These are phyloP conservation scores for Neomicropteryx cornuta DNA, from an alignment of 1,140 invertebrate species.

Conservation along the genomic window DNA sequence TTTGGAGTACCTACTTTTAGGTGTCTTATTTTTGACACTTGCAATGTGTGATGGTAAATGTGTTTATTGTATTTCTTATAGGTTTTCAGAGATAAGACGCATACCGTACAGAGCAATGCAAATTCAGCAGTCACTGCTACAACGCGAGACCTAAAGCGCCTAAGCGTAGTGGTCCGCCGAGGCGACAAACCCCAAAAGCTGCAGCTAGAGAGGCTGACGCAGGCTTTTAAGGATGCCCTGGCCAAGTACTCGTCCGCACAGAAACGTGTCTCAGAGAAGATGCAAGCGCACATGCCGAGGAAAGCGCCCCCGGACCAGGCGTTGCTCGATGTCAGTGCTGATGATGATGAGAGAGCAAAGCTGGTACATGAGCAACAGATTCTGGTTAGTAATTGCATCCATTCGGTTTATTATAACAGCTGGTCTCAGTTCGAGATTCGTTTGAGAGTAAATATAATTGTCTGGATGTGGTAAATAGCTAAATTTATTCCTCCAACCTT, in stretches of 20 bases:
- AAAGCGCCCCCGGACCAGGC: slow-evolving; percentile 19
- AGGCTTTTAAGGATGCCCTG: slow-evolving; percentile 68
- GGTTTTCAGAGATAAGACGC: slow-evolving; percentile 1
- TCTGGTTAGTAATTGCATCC: slow-evolving; percentile 31
- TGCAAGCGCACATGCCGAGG: slow-evolving; percentile 60
- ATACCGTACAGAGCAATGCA: background rate
- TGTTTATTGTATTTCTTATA: slow-evolving; percentile 6
- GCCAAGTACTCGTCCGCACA: slow-evolving; percentile 67
- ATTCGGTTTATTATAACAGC: too few species aligned
- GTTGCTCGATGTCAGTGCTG: slow-evolving; percentile 27
- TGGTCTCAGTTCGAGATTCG: too few species aligned
- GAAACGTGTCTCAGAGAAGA: slow-evolving; percentile 67
- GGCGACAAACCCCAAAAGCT: slow-evolving; percentile 69
- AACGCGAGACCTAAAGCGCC: slow-evolving; percentile 56
- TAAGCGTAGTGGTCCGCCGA: slow-evolving; percentile 51
- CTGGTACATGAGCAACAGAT: slow-evolving; percentile 40
- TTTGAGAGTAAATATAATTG: too few species aligned
- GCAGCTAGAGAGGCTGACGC: slow-evolving; percentile 70
- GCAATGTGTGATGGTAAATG: slow-evolving; percentile 23
- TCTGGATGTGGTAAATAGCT: too few species aligned
- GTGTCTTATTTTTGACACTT: too few species aligned
- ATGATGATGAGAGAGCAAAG: slow-evolving; percentile 30
- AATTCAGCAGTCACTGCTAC: slow-evolving; percentile 49
- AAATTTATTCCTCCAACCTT: too few species aligned
- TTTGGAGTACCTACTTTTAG: too few species aligned